These are phyloP conservation scores for Arion vulgaris DNA, from an alignment of 1,140 invertebrate genomes.

Conservation along the genomic window DNA sequence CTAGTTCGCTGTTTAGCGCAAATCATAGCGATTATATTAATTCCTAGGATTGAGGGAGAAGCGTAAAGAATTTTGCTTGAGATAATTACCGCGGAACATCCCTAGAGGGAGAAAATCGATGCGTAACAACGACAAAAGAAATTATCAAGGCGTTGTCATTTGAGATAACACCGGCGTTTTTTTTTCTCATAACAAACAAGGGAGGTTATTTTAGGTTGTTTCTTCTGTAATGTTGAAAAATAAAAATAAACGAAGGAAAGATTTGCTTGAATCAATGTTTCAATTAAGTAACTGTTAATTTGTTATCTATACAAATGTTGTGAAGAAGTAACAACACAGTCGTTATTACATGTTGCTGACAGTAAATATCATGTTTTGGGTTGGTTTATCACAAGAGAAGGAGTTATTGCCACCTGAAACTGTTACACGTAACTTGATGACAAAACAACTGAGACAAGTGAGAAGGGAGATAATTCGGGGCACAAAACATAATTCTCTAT, in stretches of 20 bases:
- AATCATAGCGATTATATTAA: conserved; percentile 7
- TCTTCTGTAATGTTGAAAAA: background rate
- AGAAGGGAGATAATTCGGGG: too few species aligned
- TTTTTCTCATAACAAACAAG: background rate
- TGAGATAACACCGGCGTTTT: background rate
- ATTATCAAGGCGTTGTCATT: conserved; percentile 12
- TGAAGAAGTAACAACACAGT: too few species aligned
- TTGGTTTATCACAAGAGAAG: too few species aligned
- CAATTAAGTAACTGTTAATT: background rate
- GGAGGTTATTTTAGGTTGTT: background rate
- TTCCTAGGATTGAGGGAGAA: conserved; percentile 3
- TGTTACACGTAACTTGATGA: too few species aligned
- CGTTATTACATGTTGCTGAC: too few species aligned
- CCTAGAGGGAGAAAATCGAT: background rate
- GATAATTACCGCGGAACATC: background rate
- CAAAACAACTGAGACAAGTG: too few species aligned
- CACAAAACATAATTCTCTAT: too few species aligned
- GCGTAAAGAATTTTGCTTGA: background rate
- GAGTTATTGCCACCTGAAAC: too few species aligned
- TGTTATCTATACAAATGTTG: background rate
- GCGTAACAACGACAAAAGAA: background rate
- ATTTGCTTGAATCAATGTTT: background rate
- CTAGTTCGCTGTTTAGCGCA: background rate
- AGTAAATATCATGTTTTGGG: too few species aligned
- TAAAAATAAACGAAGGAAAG: background rate